These are phyloP conservation scores for Datnioides undecimradiatus DNA, from an alignment of 2,113 vertebrate species.

Conservation along the genomic window DNA sequence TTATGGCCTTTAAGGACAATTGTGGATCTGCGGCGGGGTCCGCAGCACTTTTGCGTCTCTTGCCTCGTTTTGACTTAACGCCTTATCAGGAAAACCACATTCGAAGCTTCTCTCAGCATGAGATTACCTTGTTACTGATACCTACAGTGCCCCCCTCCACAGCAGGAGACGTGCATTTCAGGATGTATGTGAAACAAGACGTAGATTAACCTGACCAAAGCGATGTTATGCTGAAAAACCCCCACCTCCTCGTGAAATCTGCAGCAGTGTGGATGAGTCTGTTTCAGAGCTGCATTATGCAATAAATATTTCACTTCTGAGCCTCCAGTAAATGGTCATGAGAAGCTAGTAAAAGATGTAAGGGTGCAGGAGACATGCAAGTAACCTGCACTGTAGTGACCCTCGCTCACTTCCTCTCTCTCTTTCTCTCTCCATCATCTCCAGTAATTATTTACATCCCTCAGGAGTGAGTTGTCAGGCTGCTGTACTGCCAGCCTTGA, in stretches of 20 bases:
- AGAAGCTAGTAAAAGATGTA: not conserved
- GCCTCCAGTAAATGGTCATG: not conserved
- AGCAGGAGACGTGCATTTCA: not conserved
- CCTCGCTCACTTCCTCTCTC: conserved; percentile 32
- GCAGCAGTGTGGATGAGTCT: not conserved
- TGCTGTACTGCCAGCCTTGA: conserved; percentile 43
- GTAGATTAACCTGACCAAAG: not conserved
- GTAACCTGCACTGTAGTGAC: not conserved
- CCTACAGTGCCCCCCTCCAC: not conserved
- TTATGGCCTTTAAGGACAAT: not conserved
- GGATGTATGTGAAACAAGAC: not conserved
- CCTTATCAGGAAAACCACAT: not conserved
- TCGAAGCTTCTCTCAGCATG: not conserved
- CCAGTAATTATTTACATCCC: conserved; percentile 62
- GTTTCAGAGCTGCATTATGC: not conserved
- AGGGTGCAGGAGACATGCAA: not conserved
- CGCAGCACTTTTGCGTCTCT: not conserved
- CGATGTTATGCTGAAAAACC: not conserved
- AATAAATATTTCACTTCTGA: not conserved
- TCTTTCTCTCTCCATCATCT: conserved; percentile 40
- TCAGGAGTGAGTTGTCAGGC: conserved; percentile 47
- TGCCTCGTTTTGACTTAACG: not conserved
- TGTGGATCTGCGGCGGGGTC: not conserved
- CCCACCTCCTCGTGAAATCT: too few species aligned
- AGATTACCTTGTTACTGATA: not conserved